A percentile compares a stretch with the other conserved stretches of the same genome.
Conservation (phyloP, 2,888 invertebrate genomes). For the Osmoderma eremita region DNA sequence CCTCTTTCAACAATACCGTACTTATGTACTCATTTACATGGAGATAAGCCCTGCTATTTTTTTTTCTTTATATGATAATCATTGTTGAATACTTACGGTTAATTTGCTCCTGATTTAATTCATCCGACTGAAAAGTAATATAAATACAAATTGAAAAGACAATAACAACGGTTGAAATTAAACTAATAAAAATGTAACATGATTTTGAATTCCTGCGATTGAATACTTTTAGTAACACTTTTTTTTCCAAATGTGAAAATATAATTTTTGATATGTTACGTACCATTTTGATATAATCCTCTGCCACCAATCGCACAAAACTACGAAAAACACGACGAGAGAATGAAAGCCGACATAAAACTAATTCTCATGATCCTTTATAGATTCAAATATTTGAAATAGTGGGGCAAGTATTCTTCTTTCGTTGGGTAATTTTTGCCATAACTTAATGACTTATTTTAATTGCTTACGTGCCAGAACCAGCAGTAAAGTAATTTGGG, state of each 20-base stretch:
- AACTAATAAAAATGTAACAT: background rate
- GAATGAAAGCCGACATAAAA: constrained; percentile 10
- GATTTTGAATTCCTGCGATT: background rate
- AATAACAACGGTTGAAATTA: background rate
- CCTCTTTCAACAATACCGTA: no score
- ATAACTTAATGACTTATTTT: constrained; percentile 23
- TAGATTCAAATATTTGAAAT: constrained; percentile 24
- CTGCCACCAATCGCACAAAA: background rate
- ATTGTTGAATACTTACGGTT: constrained; percentile 70
- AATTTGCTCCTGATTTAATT: constrained; percentile 81
- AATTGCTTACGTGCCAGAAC: background rate
- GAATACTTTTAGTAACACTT: constrained; percentile 1
- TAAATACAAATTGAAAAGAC: background rate
- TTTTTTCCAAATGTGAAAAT: constrained; percentile 6
- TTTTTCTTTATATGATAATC: constrained; percentile 4
- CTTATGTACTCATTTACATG: no score
- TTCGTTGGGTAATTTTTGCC: constrained; percentile 14
- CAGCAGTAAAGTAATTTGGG: no score
- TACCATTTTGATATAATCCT: constrained; percentile 20
- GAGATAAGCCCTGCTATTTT: no score
- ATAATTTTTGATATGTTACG: background rate
- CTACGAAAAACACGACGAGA: constrained; percentile 1
- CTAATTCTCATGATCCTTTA: constrained; percentile 22
- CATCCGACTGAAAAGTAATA: constrained; percentile 67
- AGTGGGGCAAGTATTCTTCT: constrained; percentile 11